These are phyloP conservation scores for Heliconius charithonia DNA, from an alignment of 2,888 invertebrate genomes.

Conservation along the genomic window DNA sequence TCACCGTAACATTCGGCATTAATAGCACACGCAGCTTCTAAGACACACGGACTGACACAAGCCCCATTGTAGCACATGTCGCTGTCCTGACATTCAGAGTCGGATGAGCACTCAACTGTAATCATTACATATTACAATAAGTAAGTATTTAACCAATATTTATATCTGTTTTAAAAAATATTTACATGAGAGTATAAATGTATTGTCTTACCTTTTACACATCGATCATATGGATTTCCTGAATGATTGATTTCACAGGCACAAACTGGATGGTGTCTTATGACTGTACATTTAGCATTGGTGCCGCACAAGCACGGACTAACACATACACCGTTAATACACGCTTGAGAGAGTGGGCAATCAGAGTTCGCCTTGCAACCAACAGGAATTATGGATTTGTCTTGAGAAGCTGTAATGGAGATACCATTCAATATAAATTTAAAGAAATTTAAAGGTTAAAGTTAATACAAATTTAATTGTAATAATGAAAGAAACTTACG, in stretches of 20 bases:
- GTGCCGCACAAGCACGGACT: slow-evolving; percentile 94
- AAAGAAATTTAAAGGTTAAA: too few species aligned
- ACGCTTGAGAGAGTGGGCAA: slow-evolving; percentile 92
- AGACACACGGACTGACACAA: slow-evolving; percentile 91
- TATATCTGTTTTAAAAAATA: not conserved
- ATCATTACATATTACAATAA: slow-evolving; percentile 45
- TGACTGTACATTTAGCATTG: slow-evolving; percentile 91
- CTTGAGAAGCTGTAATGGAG: slow-evolving; percentile 75
- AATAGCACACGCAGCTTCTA: slow-evolving; percentile 91
- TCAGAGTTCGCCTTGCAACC: slow-evolving; percentile 92
- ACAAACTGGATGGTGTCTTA: slow-evolving; percentile 93
- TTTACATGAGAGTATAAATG: not conserved
- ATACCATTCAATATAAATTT: not conserved
- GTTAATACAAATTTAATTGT: not conserved
- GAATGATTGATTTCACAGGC: slow-evolving; percentile 92
- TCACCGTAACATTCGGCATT: slow-evolving; percentile 93
- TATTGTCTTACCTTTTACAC: slow-evolving; percentile 43
- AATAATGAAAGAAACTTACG: slow-evolving; percentile 84
- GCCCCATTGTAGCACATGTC: slow-evolving; percentile 92
- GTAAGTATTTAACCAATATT: not conserved
- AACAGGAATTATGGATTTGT: slow-evolving; percentile 79
- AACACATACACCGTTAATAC: slow-evolving; percentile 90
- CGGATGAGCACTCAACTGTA: slow-evolving; percentile 91
- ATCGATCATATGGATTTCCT: slow-evolving; percentile 85
- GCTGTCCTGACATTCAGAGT: slow-evolving; percentile 91